Conservation (phyloP, 35 echinoderm and acorn worm species). For the Heliocidaris erythrogramma region DNA sequence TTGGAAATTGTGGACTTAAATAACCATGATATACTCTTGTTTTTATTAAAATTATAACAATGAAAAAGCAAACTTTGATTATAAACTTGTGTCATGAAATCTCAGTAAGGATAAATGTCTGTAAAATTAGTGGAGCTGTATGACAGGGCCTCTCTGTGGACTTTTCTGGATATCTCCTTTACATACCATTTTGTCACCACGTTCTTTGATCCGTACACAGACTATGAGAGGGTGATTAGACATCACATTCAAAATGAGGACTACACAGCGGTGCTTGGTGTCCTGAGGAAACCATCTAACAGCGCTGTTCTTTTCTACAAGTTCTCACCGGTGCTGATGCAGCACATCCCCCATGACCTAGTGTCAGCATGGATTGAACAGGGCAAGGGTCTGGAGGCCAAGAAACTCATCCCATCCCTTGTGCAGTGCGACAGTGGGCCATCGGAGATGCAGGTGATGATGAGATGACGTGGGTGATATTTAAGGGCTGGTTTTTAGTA, state of each 20-base stretch:
- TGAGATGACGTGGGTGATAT: neutral
- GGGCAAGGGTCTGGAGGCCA: constrained; percentile 74
- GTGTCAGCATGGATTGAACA: constrained; percentile 84
- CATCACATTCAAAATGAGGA: constrained; percentile 97
- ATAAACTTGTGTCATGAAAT: no score
- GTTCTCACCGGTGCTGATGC: constrained; percentile 96
- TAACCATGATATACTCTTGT: no score
- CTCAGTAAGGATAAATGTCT: no score
- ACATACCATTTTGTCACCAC: neutral
- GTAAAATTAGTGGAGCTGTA: no score
- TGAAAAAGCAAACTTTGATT: no score
- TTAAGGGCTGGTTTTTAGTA: neutral
- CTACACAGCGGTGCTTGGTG: constrained; percentile 73
- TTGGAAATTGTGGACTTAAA: no score
- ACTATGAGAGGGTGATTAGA: constrained; percentile 94
- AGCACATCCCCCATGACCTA: constrained; percentile 93
- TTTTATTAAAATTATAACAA: no score
- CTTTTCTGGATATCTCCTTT: no score
- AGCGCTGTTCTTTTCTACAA: constrained; percentile 80
- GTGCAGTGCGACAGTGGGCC: constrained; percentile 87
- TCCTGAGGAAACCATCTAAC: constrained; percentile 81
- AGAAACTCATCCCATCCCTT: constrained; percentile 89
- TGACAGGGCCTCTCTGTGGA: no score
- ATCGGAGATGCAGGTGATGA: constrained; percentile 63
- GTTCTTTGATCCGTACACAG: constrained; percentile 45